A percentile compares a stretch with the other conserved stretches of the same genome.
These are phyloP conservation scores for Procavia capensis DNA, from an alignment of 2,113 vertebrate species.

Conservation along the genomic window DNA sequence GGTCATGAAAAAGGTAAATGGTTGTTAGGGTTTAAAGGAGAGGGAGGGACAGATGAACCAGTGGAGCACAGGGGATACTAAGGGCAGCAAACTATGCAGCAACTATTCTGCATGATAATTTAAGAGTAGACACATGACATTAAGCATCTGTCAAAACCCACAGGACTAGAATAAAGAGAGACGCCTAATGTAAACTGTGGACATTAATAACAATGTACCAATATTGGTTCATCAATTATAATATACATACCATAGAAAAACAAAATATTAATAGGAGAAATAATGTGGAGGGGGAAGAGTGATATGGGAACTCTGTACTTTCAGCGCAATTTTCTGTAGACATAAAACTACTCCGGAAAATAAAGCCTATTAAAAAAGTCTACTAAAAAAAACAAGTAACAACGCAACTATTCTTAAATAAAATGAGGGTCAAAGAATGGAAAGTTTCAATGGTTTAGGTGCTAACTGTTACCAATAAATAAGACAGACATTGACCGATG, in stretches of 20 bases:
- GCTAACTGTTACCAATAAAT: background rate
- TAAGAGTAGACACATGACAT: background rate
- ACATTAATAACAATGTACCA: background rate
- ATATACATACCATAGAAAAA: background rate
- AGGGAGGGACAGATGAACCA: too few relatives aligned
- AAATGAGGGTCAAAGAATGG: background rate
- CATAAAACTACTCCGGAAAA: background rate
- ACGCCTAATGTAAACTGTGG: background rate
- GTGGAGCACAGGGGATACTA: too few relatives aligned
- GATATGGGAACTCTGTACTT: background rate
- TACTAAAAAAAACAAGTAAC: background rate
- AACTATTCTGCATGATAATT: background rate
- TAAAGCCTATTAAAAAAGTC: background rate
- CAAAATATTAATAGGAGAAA: background rate
- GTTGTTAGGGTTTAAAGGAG: too few relatives aligned
- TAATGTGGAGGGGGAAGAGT: too few relatives aligned
- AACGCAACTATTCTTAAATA: background rate
- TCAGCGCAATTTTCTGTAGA: background rate
- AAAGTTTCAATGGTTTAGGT: background rate
- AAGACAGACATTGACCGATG: background rate
- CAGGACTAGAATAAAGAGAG: background rate
- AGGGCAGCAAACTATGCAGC: too few relatives aligned
- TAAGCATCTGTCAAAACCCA: background rate
- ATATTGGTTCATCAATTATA: background rate
- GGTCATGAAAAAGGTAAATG: too few relatives aligned